Base-by-base conservation (phyloP, 2,113 vertebrate genomes). In the Melanerpes formicivorus region DNA sequence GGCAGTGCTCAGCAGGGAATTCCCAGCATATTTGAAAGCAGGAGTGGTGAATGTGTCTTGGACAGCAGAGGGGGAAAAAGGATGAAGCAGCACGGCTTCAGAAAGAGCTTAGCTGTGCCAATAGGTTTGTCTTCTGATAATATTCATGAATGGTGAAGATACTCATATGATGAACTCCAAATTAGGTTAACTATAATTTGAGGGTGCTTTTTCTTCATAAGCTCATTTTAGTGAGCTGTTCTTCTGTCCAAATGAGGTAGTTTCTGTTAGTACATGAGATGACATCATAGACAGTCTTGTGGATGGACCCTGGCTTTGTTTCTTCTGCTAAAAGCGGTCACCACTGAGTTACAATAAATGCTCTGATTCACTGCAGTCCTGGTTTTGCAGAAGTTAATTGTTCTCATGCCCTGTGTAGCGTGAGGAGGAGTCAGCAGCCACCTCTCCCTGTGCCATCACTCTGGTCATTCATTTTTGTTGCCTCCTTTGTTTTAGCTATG, bases 1-100 rank as follows among this genome's bases (percentile, higher is more conserved):
- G 73, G n/a, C 76, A 32, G 65, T 19, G 32, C 55, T 85, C 87
- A 78, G 79, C 66, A 76, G 73, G 95, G 93, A 94, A 85, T 94
- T 93, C 70, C 40, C 82, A 46, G 75, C 42, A 37, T 89, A 52
- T 82, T 60, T 92, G 65, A 80, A 80, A 90, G 84, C 60, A 42
- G 75, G 44, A 74, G 30, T 85, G 72, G 54, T 87, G 91, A 62
- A 27, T 40, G 60, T 18, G 12, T 73, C 73, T 65, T 87, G 76
- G 32, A 46, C 42, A 74, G 89, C 60, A 71, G 56, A 60, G 34
- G 27, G 60, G 25, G 29, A 64, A 50, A 59, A 81, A 29, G 72
- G 30, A 14, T 84, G 30, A 66, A 75, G 52, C 52, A 87, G 30
- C 26, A 6, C 42, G 48, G 18, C 58, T 77, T 73, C 63, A 70